These are phyloP conservation scores for Aethina tumida DNA, from an alignment of 1,140 invertebrate genomes.

Conservation along the genomic window DNA sequence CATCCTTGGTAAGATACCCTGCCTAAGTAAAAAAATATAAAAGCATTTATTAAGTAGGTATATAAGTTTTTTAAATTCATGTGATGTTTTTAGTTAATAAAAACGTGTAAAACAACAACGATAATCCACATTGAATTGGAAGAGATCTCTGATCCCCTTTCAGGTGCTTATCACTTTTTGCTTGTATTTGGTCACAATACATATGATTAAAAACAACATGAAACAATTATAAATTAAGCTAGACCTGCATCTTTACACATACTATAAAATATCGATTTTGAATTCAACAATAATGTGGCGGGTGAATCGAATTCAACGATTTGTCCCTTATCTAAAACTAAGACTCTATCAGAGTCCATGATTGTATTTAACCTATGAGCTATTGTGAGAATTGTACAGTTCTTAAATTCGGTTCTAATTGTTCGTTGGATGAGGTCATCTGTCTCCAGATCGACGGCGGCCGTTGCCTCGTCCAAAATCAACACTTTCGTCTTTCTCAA, in stretches of 20 bases:
- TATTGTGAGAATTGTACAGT: conserved; percentile 88
- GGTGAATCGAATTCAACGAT: conserved; percentile 78
- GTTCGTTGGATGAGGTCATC: conserved; percentile 88
- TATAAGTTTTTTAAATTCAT: no score
- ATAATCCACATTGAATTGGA: no score
- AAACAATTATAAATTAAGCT: conserved; percentile 36
- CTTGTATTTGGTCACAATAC: no score
- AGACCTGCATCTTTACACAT: conserved; percentile 89
- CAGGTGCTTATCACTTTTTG: no score
- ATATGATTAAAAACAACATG: no score
- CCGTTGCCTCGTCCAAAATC: conserved; percentile 86
- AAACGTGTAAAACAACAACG: no score
- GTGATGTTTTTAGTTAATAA: no score
- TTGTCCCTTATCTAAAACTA: conserved; percentile 81
- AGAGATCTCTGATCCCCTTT: no score
- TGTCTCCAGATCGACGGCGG: conserved; percentile 87
- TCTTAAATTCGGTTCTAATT: conserved; percentile 75
- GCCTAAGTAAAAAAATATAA: no score
- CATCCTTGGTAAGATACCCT: no score
- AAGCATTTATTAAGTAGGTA: no score
- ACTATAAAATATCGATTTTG: conserved; percentile 73
- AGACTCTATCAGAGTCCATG: conserved; percentile 81
- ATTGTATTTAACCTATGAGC: conserved; percentile 92
- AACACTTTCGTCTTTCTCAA: conserved; percentile 85
- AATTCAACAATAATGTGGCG: conserved; percentile 59